Percentiles rank a stretch among this genome's conserved stretches.
phyloP scores from a whole-genome alignment of 2,888 invertebrate species.

The Sphecodes monilicornis region DNA sequence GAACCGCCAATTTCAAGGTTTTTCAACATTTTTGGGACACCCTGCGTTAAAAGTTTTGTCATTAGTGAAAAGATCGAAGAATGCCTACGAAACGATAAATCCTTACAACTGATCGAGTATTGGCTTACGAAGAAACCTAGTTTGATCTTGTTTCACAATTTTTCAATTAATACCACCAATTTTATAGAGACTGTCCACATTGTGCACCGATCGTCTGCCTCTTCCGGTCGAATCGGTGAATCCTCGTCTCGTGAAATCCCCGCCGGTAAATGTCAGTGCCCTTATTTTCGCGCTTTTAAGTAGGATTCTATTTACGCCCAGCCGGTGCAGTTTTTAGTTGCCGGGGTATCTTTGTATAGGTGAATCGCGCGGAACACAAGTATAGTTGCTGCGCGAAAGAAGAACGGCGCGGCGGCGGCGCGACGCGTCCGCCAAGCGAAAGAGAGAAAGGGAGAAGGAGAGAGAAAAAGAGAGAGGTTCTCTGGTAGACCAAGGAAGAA shows the following conservation, averaged over 20 bases:
- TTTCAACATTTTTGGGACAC: too few relatives aligned
- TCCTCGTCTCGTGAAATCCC: constrained; percentile 37
- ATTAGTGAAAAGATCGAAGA: too few relatives aligned
- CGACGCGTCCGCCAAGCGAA: neutral
- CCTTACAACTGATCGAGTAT: too few relatives aligned
- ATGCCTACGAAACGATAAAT: too few relatives aligned
- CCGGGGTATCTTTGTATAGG: constrained; percentile 49
- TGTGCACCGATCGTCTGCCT: neutral
- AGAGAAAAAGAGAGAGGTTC: constrained; percentile 10
- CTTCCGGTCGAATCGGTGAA: constrained; percentile 8
- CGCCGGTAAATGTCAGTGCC: constrained; percentile 78
- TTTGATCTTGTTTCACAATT: too few relatives aligned
- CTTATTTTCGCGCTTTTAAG: constrained; percentile 81
- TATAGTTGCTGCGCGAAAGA: constrained; percentile 31
- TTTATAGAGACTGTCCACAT: too few relatives aligned
- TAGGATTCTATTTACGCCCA: constrained; percentile 78
- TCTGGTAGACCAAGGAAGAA: neutral
- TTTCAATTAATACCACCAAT: too few relatives aligned
- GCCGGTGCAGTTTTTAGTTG: constrained; percentile 74
- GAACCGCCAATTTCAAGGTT: too few relatives aligned
- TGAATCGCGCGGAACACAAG: constrained; percentile 38
- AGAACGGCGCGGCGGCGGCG: neutral
- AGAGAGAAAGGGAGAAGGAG: neutral
- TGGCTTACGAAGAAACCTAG: too few relatives aligned
- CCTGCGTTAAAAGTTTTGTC: too few relatives aligned